Base-by-base conservation (phyloP, 1,140 invertebrate species). In the Schlechtendalia chinensis region DNA sequence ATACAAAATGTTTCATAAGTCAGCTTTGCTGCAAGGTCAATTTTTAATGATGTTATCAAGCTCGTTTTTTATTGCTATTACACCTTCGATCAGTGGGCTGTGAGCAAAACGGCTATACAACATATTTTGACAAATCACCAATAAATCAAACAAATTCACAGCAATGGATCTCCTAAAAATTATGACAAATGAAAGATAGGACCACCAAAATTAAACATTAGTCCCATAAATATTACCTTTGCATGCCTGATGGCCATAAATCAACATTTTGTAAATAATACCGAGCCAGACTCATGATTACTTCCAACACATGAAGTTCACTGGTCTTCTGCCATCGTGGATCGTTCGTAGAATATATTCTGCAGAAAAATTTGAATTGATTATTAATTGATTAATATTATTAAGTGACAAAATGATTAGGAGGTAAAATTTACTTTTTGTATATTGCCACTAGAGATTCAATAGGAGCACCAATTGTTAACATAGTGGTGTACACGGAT, bases 401-500 rank as follows among this genome's bases (percentile, higher is more conserved):
- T 54, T 5, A 54, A 29, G 24, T 72, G 6, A 54, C 54, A 29
- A 12, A 29, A 32, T 10, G 11, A 50, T 27, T 24, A 61, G 16
- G 32, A 39, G 3, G 5, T 59, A 81, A 82, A 80, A 89, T 87
- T 88, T 89, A 89, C 87, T 91, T 91, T 83, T 89, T 88, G 84
- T 94, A 94, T 82, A 92, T 90, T 84, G 92, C 90, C 81, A 94
- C 85, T 19, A 94, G 87, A 84, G 90, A 88, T 84, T 92, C 90
- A 82, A 93, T 87, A 19, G 91, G 88, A 50, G 93, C 88, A 82
- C 91, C 90, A 83, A 93, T 89, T 82, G 90, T 89, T 10, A 92
- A 85, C 61, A 94, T 87, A 58, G 90, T 88, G 81, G 88, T 89
- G 47, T 92, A 91, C 77, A 94, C 92, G 84, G 91, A 88, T 71